Percentiles rank a stretch among this genome's conserved stretches.
phyloP scores from a whole-genome alignment of 2,797 vertebrate genomes.

The Darevskia mixta region DNA sequence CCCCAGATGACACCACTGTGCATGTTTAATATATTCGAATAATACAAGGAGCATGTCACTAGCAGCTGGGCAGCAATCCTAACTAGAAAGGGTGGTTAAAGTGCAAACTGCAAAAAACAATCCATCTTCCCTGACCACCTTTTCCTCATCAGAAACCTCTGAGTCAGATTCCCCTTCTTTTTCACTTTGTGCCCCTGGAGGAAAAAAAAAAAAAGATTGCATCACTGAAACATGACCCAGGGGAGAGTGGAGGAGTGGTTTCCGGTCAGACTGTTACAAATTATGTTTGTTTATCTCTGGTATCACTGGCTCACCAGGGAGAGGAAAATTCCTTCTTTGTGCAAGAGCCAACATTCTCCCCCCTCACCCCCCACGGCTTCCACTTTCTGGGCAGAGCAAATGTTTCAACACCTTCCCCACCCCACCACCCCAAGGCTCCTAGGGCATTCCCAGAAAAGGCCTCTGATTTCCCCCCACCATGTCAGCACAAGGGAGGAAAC shows the following conservation, averaged over 20 bases:
- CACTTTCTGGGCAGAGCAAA: slow-evolving; percentile 12
- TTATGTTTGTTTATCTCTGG: slow-evolving; percentile 34
- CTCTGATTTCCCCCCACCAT: background rate
- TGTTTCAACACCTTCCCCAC: background rate
- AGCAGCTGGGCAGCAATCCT: background rate
- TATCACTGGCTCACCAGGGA: background rate
- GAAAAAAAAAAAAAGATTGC: background rate
- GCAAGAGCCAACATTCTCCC: background rate
- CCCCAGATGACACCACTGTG: too few species aligned
- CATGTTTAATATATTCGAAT: too few species aligned
- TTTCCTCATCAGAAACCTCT: background rate
- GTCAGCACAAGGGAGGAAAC: background rate
- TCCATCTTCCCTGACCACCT: background rate
- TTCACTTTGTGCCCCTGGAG: background rate
- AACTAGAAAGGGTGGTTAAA: background rate
- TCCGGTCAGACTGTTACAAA: slow-evolving; percentile 29
- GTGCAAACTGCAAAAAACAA: background rate
- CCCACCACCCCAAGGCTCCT: background rate
- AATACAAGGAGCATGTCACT: too few species aligned
- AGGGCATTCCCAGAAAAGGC: background rate
- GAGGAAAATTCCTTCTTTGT: slow-evolving; percentile 19
- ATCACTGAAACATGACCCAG: slow-evolving; percentile 22
- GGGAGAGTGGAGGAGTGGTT: slow-evolving; percentile 10
- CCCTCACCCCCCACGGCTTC: background rate
- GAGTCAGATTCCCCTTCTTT: background rate